Evolutionary conservation across 2,797 vertebrate genomes (phyloP).

Genomic region (Mustela erminea): DNA sequence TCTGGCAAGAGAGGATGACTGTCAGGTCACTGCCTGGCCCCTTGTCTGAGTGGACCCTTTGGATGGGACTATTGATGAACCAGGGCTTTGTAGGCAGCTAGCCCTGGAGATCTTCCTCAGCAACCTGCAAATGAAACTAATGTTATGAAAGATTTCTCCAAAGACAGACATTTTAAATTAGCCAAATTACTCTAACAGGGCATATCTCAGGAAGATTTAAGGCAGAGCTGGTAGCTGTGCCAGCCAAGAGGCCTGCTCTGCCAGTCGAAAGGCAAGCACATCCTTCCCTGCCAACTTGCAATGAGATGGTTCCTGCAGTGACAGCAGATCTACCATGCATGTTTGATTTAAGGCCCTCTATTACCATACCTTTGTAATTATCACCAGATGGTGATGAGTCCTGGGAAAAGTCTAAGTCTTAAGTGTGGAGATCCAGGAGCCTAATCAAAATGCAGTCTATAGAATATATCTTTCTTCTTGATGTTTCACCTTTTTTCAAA

Average conservation of each 20-base stretch:
- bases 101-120: slow-evolving; percentile 65
- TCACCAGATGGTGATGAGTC: slow-evolving; percentile 80
- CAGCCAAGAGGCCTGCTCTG: slow-evolving; percentile 84
- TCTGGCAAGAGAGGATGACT: slow-evolving; percentile 68
- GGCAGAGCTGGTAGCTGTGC: slow-evolving; percentile 81
- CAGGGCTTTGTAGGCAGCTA: slow-evolving; percentile 60
- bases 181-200: slow-evolving; percentile 85
- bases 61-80: slow-evolving; percentile 59
- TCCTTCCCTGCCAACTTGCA: slow-evolving; percentile 83
- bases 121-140: slow-evolving; percentile 80
- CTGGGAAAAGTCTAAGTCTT: slow-evolving; percentile 81
- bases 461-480: slow-evolving; percentile 84
- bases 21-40: slow-evolving; percentile 34
- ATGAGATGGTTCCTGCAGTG: slow-evolving; percentile 85
- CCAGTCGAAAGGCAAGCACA: slow-evolving; percentile 79
- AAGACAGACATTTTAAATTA: slow-evolving; percentile 86
- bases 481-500: slow-evolving; percentile 83
- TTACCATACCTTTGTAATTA: slow-evolving; percentile 89
- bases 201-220: slow-evolving; percentile 85
- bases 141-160: slow-evolving; percentile 81
- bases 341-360: slow-evolving; percentile 86
- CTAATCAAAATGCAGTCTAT: slow-evolving; percentile 81
- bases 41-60: slow-evolving; percentile 71
- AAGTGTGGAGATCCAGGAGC: slow-evolving; percentile 78
- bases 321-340: slow-evolving; percentile 83